Conservation (phyloP, 2,888 invertebrate genomes). For the Imbricaverruca yamaguchii region DNA sequence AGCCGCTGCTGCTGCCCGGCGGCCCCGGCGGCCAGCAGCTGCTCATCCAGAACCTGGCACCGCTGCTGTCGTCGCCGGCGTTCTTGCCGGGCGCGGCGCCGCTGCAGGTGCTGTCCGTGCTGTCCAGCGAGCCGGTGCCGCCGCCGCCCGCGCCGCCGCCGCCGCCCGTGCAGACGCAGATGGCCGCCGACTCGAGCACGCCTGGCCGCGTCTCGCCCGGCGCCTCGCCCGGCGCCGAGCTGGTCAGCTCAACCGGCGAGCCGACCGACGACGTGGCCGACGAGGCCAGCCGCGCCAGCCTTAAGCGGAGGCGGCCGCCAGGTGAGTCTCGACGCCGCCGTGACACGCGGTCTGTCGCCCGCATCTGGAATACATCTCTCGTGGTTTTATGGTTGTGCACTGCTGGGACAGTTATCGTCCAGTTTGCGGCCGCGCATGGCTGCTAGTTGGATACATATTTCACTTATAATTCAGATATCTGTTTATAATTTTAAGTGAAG, state of each 20-base stretch:
- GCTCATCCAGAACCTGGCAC: conserved; percentile 29
- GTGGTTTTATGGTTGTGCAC: too few relatives aligned
- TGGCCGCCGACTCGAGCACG: conserved; percentile 8
- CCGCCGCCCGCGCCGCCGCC: conserved; percentile 47
- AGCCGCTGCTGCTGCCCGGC: conserved; percentile 35
- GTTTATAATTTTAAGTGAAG: too few relatives aligned
- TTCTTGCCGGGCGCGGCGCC: conserved; percentile 54
- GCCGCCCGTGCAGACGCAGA: not conserved
- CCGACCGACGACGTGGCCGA: not conserved
- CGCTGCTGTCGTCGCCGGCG: conserved; percentile 43
- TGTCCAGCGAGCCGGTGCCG: conserved; percentile 50
- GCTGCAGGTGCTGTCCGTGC: conserved; percentile 66
- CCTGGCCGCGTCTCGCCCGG: not conserved
- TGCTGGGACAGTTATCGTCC: too few relatives aligned
- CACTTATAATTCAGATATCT: too few relatives aligned
- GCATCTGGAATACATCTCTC: too few relatives aligned
- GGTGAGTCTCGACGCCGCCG: too few relatives aligned
- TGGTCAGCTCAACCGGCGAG: conserved; percentile 1
- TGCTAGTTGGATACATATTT: too few relatives aligned
- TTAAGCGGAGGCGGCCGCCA: not conserved
- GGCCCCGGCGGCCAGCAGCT: not conserved
- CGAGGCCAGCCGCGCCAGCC: not conserved
- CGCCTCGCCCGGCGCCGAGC: not conserved
- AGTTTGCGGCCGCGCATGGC: too few relatives aligned
- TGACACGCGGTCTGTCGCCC: too few relatives aligned